Evolutionary conservation across 2,797 vertebrate species (phyloP).

Genomic region (Anableps anableps): DNA sequence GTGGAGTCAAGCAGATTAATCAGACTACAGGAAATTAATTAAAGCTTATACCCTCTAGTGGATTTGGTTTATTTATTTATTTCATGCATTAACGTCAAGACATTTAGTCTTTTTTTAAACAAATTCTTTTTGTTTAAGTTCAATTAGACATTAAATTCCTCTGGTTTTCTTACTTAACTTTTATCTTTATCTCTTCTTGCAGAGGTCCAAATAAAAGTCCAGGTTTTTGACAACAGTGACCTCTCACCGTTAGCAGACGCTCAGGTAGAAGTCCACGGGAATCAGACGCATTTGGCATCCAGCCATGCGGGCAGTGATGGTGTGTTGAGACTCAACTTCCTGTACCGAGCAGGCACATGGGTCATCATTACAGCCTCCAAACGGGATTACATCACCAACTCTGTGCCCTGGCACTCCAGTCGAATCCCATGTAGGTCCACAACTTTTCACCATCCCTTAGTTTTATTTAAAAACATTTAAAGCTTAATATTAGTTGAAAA

Average conservation of each 20-base stretch:
- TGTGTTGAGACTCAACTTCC: constrained; percentile 83
- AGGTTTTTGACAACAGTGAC: constrained; percentile 94
- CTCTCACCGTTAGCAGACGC: constrained; percentile 87
- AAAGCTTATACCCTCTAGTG: neutral
- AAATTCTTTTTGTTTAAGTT: neutral
- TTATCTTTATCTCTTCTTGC: constrained; percentile 22
- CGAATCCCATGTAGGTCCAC: constrained; percentile 89
- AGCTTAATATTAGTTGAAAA: neutral
- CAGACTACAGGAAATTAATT: neutral
- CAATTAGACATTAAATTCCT: neutral
- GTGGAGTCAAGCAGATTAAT: constrained; percentile 5
- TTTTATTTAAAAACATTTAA: neutral
- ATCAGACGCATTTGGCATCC: constrained; percentile 85
- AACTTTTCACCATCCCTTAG: neutral
- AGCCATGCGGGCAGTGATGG: constrained; percentile 85
- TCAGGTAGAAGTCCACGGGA: constrained; percentile 88
- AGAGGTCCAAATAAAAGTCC: constrained; percentile 96
- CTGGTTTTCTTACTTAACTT: neutral
- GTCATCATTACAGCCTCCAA: constrained; percentile 92
- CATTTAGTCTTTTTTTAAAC: neutral
- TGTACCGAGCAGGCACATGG: constrained; percentile 90
- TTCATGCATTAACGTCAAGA: neutral
- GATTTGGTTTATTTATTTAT: constrained; percentile 1
- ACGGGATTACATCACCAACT: constrained; percentile 91
- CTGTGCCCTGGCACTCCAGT: constrained; percentile 93